Evolutionary conservation across 2,888 invertebrate genomes (phyloP), one percentile per base, ranked within the genome.

Genomic region (Dryadula phaetusa): DNA sequence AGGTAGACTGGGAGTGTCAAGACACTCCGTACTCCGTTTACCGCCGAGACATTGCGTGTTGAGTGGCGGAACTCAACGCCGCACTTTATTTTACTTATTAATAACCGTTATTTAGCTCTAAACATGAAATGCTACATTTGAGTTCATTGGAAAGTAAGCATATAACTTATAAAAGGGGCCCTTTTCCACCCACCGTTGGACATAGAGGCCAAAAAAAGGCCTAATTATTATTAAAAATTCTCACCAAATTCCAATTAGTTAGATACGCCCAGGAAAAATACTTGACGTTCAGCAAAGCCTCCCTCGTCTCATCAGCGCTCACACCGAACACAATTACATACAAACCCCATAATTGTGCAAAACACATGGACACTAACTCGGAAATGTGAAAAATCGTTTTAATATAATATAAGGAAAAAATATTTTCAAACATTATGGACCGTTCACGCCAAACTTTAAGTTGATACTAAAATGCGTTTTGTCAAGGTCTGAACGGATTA

Each of bases 231-330:
- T 7, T 7, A 7, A 32, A 32, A 7, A 7, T 37, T 37, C 70
- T 56, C 16, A 70, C 70, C 37, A 64, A 32, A 49, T 70, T 70
- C 70, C 70, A 70, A 22, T 67, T 64, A 7, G 70, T 70, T 0
- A 72, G 37, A 18, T 64, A 68, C 0, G 52, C 68, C 14, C 32
- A 53, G 0, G 66, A 52, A 7, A 44, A 54, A 7, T 34, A 53
- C 14, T 70, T 62, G 10, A 53, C 20, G 4, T 44, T 54, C 12
- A 53, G 14, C 10, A 70, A 8, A 0, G 42, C 3, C 14, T 54
- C 3, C 22, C 3, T 37, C 8, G 25, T 34, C 0, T 54, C 16
- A 5, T 18, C 18, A 14, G 28, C 16, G 16, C 28, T 54, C 5
- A 62, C 58, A n/a, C 32, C 4, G 6, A n/a, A 22, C 6, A 28